Conservation (phyloP, 2,888 invertebrate species). For the Gymnocheta viridis region DNA sequence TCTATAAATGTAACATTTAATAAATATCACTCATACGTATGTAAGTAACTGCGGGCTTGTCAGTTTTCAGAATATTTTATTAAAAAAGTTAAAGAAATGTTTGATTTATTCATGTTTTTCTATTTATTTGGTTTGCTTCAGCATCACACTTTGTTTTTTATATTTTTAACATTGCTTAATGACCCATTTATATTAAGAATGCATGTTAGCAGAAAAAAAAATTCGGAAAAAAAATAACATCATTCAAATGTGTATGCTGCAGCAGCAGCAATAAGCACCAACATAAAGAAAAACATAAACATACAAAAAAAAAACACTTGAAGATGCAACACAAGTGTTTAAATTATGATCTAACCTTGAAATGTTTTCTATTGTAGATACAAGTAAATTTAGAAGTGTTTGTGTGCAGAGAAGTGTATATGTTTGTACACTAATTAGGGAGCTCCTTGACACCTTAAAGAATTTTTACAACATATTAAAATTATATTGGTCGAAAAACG, state of each 20-base stretch:
- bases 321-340: conserved; percentile 54
- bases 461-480: background rate
- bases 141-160: background rate
- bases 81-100: conserved; percentile 43
- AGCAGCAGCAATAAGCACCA: conserved; percentile 2
- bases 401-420: background rate
- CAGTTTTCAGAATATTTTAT: conserved; percentile 40
- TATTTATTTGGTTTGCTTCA: background rate
- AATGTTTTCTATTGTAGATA: conserved; percentile 50
- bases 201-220: background rate
- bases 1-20: conserved; percentile 13
- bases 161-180: conserved; percentile 53
- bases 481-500: background rate
- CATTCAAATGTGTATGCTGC: background rate
- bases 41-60: background rate
- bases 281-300: conserved; percentile 8
- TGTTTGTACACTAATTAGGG: conserved; percentile 38
- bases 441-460: conserved; percentile 15
- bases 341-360: conserved; percentile 66
- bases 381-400: conserved; percentile 19
- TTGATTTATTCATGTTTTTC: background rate
- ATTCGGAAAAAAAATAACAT: background rate
- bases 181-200: conserved; percentile 48
- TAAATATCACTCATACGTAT: conserved; percentile 44
- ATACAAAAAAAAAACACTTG: conserved; percentile 26